Evolutionary conservation across 1,140 invertebrate genomes (phyloP).

Genomic region (Geopemphigus sp.): DNA sequence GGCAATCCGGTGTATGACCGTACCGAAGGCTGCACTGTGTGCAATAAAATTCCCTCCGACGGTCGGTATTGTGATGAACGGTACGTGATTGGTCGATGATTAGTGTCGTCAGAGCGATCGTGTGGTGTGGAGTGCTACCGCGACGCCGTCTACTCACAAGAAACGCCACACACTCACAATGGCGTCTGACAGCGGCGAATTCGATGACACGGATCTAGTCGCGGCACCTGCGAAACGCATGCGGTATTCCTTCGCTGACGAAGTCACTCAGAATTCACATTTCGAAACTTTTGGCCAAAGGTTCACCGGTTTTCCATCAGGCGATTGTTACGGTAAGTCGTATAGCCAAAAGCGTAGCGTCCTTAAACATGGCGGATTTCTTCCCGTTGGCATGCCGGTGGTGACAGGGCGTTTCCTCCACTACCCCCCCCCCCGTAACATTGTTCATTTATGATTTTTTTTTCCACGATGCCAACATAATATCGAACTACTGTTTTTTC

Average conservation of each 20-base stretch:
- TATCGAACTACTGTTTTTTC: neutral
- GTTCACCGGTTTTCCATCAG: conserved; percentile 35
- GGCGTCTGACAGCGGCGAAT: conserved; percentile 24
- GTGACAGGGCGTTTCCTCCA: neutral
- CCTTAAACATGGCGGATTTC: conserved; percentile 22
- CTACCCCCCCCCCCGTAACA: neutral
- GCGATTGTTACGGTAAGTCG: conserved; percentile 41
- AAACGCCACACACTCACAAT: neutral
- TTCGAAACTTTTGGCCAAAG: conserved; percentile 27
- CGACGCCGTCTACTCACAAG: neutral
- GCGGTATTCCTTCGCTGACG: conserved; percentile 44
- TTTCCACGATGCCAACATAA: neutral
- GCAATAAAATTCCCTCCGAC: neutral
- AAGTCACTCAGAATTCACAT: conserved; percentile 33
- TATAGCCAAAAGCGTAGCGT: neutral
- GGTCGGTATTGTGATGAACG: neutral
- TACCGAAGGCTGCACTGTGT: neutral
- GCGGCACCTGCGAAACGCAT: conserved; percentile 47
- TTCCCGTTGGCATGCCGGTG: neutral
- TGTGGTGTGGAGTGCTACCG: neutral
- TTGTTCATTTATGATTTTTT: neutral
- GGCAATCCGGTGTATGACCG: neutral
- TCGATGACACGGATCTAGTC: conserved; percentile 32
- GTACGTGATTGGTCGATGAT: neutral
- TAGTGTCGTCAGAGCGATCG: neutral